Conservation (phyloP, 1,140 invertebrate species). For the Philopotamus ludificatus region DNA sequence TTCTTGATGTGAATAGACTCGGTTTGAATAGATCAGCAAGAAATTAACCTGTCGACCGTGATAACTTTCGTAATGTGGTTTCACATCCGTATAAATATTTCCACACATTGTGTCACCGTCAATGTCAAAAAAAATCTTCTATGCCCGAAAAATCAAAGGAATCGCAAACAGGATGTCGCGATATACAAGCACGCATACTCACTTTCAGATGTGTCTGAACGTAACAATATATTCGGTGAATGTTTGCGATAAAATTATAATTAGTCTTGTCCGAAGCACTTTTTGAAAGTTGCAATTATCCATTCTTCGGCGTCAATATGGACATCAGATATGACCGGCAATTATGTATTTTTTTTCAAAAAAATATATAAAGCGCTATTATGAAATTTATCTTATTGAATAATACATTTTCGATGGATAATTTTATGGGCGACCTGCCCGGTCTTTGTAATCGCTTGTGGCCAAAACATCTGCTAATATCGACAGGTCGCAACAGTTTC, state of each 20-base stretch:
- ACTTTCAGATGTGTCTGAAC: no score
- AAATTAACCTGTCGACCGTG: neutral
- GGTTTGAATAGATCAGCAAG: neutral
- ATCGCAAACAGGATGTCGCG: neutral
- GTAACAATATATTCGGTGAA: no score
- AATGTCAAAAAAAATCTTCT: neutral
- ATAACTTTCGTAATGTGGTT: neutral
- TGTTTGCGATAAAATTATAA: no score
- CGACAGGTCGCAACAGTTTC: neutral
- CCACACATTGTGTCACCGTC: neutral
- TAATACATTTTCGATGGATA: neutral
- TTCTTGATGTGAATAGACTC: no score
- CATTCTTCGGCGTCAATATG: neutral
- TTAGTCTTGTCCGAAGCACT: neutral
- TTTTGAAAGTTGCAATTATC: neutral
- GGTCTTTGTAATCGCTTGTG: no score
- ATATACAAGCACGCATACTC: neutral
- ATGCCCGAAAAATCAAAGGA: neutral
- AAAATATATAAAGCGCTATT: neutral
- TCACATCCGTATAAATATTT: neutral
- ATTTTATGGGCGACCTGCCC: no score
- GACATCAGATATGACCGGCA: neutral
- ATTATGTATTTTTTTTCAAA: neutral
- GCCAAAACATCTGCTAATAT: neutral
- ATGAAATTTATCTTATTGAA: neutral